Conservation (phyloP, 1,140 invertebrate species). For the Scaptomyza graminum region DNA sequence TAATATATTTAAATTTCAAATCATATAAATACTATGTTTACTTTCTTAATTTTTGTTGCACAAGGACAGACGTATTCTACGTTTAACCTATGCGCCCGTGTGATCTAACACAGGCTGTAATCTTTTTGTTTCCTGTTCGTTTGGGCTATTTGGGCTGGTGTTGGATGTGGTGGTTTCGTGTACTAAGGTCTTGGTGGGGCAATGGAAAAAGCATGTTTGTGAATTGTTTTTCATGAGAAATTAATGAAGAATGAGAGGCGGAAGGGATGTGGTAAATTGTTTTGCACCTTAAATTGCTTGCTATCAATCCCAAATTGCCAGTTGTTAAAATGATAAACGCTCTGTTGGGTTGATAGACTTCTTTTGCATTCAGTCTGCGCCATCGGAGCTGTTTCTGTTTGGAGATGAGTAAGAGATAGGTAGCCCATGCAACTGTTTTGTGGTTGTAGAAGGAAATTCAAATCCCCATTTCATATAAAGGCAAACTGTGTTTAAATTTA, state of each 20-base stretch:
- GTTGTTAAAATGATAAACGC: conserved; percentile 52
- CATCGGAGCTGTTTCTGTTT: conserved; percentile 16
- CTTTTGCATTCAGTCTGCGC: conserved; percentile 1
- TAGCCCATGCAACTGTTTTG: conserved; percentile 17
- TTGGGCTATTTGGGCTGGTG: background rate
- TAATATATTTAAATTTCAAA: too few relatives aligned
- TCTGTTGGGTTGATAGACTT: conserved; percentile 32
- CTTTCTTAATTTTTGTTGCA: too few relatives aligned
- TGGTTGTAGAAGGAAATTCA: conserved; percentile 6
- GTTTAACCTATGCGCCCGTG: too few relatives aligned
- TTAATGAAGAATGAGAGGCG: background rate
- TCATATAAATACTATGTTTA: too few relatives aligned
- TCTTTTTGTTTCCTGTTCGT: conserved; percentile 19
- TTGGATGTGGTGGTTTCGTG: background rate
- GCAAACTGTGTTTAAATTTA: background rate
- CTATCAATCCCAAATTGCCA: conserved; percentile 55
- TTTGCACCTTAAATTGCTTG: conserved; percentile 41
- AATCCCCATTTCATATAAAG: conserved; percentile 7
- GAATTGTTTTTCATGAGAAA: conserved; percentile 8
- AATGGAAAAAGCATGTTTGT: conserved; percentile 32
- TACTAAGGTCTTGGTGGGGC: background rate
- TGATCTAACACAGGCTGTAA: too few relatives aligned
- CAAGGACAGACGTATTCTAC: too few relatives aligned
- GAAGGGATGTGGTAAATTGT: conserved; percentile 30
- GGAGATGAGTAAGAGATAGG: background rate